phyloP scores from a whole-genome alignment of 2,113 vertebrate genomes.

The Scomber colias region DNA sequence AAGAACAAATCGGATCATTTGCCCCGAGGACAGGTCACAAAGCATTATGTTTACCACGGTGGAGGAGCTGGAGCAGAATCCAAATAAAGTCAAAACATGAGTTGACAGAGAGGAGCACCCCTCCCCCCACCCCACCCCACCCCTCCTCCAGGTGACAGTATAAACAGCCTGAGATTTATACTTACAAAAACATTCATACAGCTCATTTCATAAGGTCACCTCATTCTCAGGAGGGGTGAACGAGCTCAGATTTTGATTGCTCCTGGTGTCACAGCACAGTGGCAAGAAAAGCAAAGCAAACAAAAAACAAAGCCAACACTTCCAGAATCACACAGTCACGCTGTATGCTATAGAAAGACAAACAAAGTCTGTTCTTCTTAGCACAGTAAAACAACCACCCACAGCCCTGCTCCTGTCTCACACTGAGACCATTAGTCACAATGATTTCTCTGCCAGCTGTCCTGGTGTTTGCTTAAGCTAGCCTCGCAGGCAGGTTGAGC shows the following conservation, averaged over 20 bases:
- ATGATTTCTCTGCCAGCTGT: conserved; percentile 81
- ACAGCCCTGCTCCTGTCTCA: conserved; percentile 77
- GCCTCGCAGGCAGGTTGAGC: conserved; percentile 74
- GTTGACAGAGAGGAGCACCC: conserved; percentile 10
- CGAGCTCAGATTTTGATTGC: conserved; percentile 5
- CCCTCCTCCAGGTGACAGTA: conserved; percentile 29
- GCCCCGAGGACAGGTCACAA: conserved; percentile 58
- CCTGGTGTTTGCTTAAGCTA: conserved; percentile 76
- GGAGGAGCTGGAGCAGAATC: conserved; percentile 34
- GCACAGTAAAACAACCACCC: conserved; percentile 73
- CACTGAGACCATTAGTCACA: conserved; percentile 81
- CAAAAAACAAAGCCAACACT: conserved; percentile 67
- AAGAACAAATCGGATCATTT: conserved; percentile 64
- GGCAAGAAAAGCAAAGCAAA: conserved; percentile 68
- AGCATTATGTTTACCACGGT: conserved; percentile 50
- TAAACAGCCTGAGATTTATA: conserved; percentile 29
- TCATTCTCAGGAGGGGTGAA: conserved; percentile 20
- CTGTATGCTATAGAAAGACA: conserved; percentile 73
- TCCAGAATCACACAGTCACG: conserved; percentile 71
- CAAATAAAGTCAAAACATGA: conserved; percentile 42
- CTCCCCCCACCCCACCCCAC: neutral
- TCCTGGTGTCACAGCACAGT: conserved; percentile 40
- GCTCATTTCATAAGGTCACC: conserved; percentile 31
- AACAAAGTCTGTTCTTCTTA: conserved; percentile 76
- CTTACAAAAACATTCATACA: conserved; percentile 24